phyloP scores from a whole-genome alignment of 2,113 vertebrate genomes.

The Bungarus multicinctus region DNA sequence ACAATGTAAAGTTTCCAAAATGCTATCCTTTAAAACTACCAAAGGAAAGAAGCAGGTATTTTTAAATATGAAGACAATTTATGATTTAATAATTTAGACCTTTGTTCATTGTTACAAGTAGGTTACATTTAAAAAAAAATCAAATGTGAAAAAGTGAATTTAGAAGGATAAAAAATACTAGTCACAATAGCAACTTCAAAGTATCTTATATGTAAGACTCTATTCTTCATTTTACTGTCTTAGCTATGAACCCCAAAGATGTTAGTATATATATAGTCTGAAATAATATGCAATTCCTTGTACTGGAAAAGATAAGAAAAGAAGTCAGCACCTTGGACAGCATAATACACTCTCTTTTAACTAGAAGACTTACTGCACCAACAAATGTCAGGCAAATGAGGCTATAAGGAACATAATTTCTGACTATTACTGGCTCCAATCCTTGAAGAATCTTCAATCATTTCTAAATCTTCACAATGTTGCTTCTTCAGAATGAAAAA shows the following conservation, averaged over 20 bases:
- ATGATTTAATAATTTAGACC: background rate
- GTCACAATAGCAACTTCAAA: background rate
- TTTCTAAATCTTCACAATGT: background rate
- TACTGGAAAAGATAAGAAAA: background rate
- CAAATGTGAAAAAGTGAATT: background rate
- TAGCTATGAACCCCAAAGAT: background rate
- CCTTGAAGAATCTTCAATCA: background rate
- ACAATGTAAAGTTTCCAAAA: background rate
- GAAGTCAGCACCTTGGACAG: background rate
- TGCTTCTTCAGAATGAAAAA: background rate
- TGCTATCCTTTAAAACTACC: background rate
- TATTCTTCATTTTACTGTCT: background rate
- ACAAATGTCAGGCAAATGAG: background rate
- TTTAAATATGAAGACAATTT: background rate
- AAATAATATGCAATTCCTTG: background rate
- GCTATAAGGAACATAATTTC: background rate
- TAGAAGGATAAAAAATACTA: background rate
- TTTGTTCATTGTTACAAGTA: background rate
- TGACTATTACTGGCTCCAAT: background rate
- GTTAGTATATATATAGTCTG: background rate
- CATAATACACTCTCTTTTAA: background rate
- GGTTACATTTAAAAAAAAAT: background rate
- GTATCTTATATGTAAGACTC: background rate
- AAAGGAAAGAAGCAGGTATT: background rate
- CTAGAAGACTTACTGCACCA: background rate